Conservation (phyloP, 2,113 vertebrate genomes). For the Aptenodytes forsteri region DNA sequence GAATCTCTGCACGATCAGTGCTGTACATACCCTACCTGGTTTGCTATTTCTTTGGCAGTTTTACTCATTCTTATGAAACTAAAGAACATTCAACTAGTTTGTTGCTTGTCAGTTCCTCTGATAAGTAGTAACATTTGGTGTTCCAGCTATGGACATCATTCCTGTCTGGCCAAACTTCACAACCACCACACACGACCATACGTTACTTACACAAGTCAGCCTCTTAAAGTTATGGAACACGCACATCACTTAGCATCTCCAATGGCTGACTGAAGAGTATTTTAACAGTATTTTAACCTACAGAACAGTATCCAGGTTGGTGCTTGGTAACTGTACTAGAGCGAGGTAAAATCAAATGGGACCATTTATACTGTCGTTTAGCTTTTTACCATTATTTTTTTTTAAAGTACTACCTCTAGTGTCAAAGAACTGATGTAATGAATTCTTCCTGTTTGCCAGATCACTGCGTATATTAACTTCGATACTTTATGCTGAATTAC, state of each 20-base stretch:
- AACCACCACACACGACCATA: accelerated
- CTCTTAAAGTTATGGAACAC: background rate
- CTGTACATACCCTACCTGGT: background rate
- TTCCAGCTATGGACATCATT: background rate
- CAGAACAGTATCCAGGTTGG: background rate
- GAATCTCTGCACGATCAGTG: background rate
- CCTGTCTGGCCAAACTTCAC: background rate
- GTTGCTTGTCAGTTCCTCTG: background rate
- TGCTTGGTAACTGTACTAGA: background rate
- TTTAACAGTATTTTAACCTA: background rate
- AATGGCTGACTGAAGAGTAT: background rate
- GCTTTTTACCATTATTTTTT: background rate
- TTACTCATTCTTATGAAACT: background rate
- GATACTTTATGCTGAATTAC: background rate
- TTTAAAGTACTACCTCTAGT: background rate
- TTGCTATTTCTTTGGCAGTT: background rate
- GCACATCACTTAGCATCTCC: background rate
- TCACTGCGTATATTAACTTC: background rate
- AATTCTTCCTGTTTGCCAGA: background rate
- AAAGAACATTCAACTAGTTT: background rate
- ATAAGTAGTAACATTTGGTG: background rate
- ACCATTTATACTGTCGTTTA: background rate
- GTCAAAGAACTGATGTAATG: accelerated
- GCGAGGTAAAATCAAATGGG: background rate
- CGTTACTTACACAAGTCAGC: background rate